Conservation (phyloP, 2,888 invertebrate genomes). For the Caprella mutica region DNA sequence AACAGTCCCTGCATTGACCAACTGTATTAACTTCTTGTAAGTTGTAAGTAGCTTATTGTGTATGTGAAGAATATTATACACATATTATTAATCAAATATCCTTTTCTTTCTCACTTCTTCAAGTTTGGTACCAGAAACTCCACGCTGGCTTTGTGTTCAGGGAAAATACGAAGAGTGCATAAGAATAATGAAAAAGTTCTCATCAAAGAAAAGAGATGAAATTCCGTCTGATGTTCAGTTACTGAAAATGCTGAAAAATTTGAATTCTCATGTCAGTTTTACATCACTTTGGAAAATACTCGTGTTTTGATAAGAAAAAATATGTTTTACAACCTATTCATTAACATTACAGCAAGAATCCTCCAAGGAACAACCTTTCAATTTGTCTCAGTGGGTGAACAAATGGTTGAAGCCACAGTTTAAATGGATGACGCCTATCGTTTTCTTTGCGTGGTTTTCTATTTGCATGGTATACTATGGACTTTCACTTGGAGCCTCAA, state of each 20-base stretch:
- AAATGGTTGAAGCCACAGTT: no score
- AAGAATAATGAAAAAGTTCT: constrained; percentile 1
- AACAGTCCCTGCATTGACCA: no score
- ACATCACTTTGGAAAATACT: no score
- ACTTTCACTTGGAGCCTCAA: constrained; percentile 18
- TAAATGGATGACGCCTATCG: not conserved
- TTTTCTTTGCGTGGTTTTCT: constrained; percentile 19
- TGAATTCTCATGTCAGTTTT: constrained; percentile 6
- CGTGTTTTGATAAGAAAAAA: no score
- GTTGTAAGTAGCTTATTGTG: no score
- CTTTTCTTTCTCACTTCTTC: not conserved
- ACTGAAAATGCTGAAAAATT: constrained; percentile 3
- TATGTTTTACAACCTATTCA: no score
- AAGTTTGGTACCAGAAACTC: constrained; percentile 23
- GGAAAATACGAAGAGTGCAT: constrained; percentile 16
- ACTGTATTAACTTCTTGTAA: no score
- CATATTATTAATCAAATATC: no score
- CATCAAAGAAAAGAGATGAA: constrained; percentile 3
- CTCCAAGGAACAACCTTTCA: no score
- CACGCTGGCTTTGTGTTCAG: constrained; percentile 20
- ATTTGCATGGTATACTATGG: constrained; percentile 25
- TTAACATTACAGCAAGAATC: no score
- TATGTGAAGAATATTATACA: no score
- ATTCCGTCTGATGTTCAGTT: constrained; percentile 9
- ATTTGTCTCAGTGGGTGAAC: no score